phyloP scores from a whole-genome alignment of 2,797 vertebrate species.

The Lateolabrax maculatus region DNA sequence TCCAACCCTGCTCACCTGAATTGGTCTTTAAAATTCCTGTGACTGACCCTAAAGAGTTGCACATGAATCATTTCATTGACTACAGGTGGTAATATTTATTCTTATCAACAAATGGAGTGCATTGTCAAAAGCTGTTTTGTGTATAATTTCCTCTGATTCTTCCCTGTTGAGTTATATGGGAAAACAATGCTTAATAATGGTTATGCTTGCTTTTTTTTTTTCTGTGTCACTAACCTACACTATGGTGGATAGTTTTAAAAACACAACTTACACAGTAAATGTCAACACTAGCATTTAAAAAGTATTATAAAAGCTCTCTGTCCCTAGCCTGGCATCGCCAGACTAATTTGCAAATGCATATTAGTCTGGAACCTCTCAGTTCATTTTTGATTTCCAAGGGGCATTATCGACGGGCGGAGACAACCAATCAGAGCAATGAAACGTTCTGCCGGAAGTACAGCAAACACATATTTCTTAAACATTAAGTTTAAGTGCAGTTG shows the following conservation, averaged over 20 bases:
- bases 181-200: neutral
- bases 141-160: neutral
- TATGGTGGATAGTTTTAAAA: neutral
- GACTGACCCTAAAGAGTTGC: neutral
- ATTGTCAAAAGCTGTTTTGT: neutral
- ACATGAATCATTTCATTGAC: neutral
- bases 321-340: too few relatives aligned
- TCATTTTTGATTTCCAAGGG: too few relatives aligned
- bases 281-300: neutral
- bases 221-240: neutral
- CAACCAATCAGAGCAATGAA: too few relatives aligned
- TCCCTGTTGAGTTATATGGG: neutral
- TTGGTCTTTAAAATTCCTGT: neutral
- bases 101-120: neutral
- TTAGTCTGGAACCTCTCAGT: too few relatives aligned
- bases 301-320: too few relatives aligned
- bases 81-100: neutral
- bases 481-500: too few relatives aligned
- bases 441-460: too few relatives aligned
- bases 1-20: accelerated
- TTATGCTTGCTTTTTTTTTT: too few relatives aligned
- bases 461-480: too few relatives aligned
- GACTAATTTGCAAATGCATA: too few relatives aligned
- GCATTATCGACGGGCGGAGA: too few relatives aligned
- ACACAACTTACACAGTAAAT: neutral